phyloP scores from a whole-genome alignment of 92 coral and sea anemone genomes.

The Heteractis magnifica region DNA sequence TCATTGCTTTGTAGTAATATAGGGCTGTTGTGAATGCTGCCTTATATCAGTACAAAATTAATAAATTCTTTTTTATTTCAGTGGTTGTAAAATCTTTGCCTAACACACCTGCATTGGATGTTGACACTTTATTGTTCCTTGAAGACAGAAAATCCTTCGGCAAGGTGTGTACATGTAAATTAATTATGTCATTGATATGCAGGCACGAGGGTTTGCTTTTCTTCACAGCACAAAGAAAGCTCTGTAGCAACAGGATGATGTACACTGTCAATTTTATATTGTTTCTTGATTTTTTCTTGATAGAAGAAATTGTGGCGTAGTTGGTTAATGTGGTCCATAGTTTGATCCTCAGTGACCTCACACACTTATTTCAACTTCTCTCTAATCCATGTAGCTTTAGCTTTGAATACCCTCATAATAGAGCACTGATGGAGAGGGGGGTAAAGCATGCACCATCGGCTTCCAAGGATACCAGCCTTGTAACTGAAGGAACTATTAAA shows the following conservation, averaged over 20 bases:
- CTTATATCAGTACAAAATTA: background rate
- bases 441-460: too few species aligned
- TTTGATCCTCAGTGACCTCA: too few species aligned
- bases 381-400: too few species aligned
- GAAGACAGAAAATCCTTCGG: constrained; percentile 78
- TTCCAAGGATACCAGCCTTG: too few species aligned
- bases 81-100: constrained; percentile 80
- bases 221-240: background rate
- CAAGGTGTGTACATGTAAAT: constrained; percentile 43
- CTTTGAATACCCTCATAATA: too few species aligned
- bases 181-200: background rate
- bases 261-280: too few species aligned
- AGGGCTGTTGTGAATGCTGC: background rate
- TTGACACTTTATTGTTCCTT: constrained; percentile 75
- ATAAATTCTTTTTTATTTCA: constrained; percentile 10
- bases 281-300: too few species aligned
- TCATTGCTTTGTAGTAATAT: background rate
- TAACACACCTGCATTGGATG: constrained; percentile 78
- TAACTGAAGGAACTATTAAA: background rate
- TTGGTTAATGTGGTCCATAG: too few species aligned
- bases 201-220: background rate
- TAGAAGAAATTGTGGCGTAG: too few species aligned
- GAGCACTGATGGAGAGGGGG: too few species aligned
- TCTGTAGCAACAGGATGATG: background rate
- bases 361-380: too few species aligned